Conservation (phyloP, 2,113 vertebrate species). For the Pollimyrus isidori region DNA sequence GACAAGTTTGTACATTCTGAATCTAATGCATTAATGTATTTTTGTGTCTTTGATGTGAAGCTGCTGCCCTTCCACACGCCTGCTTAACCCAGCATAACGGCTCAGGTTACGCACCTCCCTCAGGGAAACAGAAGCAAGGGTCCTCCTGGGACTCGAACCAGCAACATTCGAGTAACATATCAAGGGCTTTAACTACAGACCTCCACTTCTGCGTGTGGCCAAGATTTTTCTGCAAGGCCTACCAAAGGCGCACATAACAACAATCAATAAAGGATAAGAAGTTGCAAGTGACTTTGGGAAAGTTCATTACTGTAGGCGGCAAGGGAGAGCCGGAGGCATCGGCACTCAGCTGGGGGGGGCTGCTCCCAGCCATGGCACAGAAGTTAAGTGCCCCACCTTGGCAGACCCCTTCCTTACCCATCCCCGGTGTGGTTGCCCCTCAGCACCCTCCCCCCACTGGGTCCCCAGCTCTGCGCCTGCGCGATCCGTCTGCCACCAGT, state of each 20-base stretch:
- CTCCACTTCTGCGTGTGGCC: neutral
- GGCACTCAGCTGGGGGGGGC: slow-evolving; percentile 42
- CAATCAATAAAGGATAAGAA: neutral
- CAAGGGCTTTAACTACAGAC: neutral
- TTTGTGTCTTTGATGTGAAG: neutral
- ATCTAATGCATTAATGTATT: neutral
- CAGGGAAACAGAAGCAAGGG: neutral
- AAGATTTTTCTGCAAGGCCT: neutral
- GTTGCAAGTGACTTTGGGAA: neutral
- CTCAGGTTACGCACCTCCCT: neutral
- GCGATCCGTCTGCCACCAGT: slow-evolving; percentile 45
- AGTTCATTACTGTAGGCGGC: neutral
- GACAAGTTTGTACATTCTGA: neutral
- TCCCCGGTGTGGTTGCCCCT: neutral
- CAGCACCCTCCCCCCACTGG: slow-evolving; percentile 55
- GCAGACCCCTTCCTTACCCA: neutral
- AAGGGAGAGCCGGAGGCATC: neutral
- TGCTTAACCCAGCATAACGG: neutral
- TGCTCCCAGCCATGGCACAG: slow-evolving; percentile 6
- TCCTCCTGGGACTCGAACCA: neutral
- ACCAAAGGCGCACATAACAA: neutral
- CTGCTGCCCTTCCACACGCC: neutral
- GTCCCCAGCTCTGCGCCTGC: slow-evolving; percentile 59
- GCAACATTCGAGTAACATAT: neutral
- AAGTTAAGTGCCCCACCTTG: slow-evolving; percentile 40